Conservation (phyloP, 2,113 vertebrate species). For the human region GRCh38 chr17:30810001-30810500, state of each 20-base stretch:
- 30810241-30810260: constrained; percentile 19
- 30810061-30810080: neutral
- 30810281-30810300: neutral
- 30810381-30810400: too few relatives aligned
- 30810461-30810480: too few relatives aligned
- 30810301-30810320: too few relatives aligned
- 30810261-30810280: neutral
- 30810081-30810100: neutral
- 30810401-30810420: too few relatives aligned
- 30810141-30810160: constrained; percentile 16
- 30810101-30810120: neutral
- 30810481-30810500: too few relatives aligned
- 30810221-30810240: constrained; percentile 27
- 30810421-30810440: fast-evolving
- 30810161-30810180: constrained; percentile 45
- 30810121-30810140: constrained; percentile 1
- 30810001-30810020: neutral
- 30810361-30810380: too few relatives aligned
- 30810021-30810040: neutral
- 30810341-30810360: fast-evolving
- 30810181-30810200: constrained; percentile 25
- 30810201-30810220: neutral
- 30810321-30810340: too few relatives aligned
- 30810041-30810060: neutral
- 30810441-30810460: too few relatives aligned